phyloP scores from a whole-genome alignment of 2,888 invertebrate genomes.

The Acanthosepion lycidas region DNA sequence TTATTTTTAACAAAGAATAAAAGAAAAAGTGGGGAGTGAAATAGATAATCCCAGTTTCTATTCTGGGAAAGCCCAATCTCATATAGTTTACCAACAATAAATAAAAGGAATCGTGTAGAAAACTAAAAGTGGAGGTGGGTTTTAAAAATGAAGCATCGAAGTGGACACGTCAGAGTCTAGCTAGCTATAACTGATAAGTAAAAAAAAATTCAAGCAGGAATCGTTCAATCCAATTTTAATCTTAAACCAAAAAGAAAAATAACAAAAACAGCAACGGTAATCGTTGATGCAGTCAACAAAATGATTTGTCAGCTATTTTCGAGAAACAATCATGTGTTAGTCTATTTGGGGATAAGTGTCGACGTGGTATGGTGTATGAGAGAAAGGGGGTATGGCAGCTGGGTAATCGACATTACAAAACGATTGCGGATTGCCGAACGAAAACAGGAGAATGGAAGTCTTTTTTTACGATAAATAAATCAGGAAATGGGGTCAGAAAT shows the following conservation, averaged over 20 bases:
- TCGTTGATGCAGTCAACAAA: neutral
- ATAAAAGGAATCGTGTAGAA: too few species aligned
- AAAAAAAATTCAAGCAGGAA: neutral
- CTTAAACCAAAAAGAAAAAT: neutral
- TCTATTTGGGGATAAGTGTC: neutral
- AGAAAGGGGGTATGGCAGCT: neutral
- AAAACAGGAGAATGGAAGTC: neutral
- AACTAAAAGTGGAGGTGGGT: neutral
- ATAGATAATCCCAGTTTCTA: too few species aligned
- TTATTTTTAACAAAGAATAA: neutral
- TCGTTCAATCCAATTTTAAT: neutral
- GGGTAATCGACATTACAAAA: neutral
- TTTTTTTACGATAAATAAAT: neutral
- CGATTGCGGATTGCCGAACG: too few species aligned
- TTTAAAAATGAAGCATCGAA: neutral
- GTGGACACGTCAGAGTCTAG: neutral
- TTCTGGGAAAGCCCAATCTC: too few species aligned
- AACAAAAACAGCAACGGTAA: neutral
- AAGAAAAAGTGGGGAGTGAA: too few species aligned
- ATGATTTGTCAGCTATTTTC: neutral
- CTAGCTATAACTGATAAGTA: neutral
- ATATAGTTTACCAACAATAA: too few species aligned
- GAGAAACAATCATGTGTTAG: neutral
- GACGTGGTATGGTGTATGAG: conserved; percentile 17
- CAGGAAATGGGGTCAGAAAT: neutral